Percentiles rank a stretch among this genome's conserved stretches.
These are phyloP conservation scores for Xenopus tropicalis DNA, from an alignment of 2,113 vertebrate species.

Conservation along the genomic window UCB_Xtro_10.0 CM004443.2:163762501-163763000, in stretches of 20 bases:
- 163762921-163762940: conserved; percentile 43
- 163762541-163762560: conserved; percentile 98
- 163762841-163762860: conserved; percentile 95
- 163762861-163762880: conserved; percentile 90
- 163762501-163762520: conserved; percentile 87
- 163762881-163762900: conserved; percentile 89
- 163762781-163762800: conserved; percentile 49
- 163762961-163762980: not conserved
- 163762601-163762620: conserved; percentile 96
- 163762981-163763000: conserved; percentile 18
- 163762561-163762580: conserved; percentile 97
- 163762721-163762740: too few species aligned
- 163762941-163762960: conserved; percentile 29
- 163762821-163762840: conserved; percentile 92
- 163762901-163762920: conserved; percentile 90
- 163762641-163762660: not conserved
- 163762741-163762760: too few species aligned
- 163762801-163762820: conserved; percentile 93
- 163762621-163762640: conserved; percentile 84
- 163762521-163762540: conserved; percentile 93
- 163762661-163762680: too few species aligned
- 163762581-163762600: conserved; percentile 97
- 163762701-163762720: too few species aligned
- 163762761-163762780: too few species aligned
- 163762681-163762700: too few species aligned